These are phyloP conservation scores for Conus ventricosus DNA, from an alignment of 1,140 invertebrate species.

Conservation along the genomic window DNA sequence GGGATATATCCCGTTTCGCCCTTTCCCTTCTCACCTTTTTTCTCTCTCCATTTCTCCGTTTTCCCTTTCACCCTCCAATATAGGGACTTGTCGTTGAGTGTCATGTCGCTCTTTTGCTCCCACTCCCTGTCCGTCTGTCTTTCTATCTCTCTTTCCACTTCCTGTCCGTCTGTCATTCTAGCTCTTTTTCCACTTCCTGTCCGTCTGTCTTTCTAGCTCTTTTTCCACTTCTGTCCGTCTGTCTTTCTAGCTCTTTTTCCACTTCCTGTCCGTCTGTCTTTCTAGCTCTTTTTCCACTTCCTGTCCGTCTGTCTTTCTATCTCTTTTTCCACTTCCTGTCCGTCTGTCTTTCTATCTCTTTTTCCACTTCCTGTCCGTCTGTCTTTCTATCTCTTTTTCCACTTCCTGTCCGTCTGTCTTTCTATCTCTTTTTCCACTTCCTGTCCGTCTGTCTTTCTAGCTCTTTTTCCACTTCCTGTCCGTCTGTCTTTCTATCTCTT, in stretches of 20 bases:
- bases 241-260: neutral
- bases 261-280: neutral
- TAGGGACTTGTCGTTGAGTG: neutral
- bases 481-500: neutral
- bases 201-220: neutral
- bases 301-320: neutral
- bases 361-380: too few species aligned
- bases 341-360: neutral
- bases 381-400: neutral
- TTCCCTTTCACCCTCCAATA: neutral
- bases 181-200: neutral
- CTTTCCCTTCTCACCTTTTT: neutral
- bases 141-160: neutral
- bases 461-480: neutral
- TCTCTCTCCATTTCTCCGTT: neutral
- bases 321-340: neutral
- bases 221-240: neutral
- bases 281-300: neutral
- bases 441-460: too few species aligned
- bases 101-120: neutral
- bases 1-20: neutral
- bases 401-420: neutral
- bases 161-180: neutral
- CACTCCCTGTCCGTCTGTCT: neutral
- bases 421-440: neutral